Base-by-base conservation (phyloP, 2,113 vertebrate genomes). In the Romanogobio albipinnatus region DNA sequence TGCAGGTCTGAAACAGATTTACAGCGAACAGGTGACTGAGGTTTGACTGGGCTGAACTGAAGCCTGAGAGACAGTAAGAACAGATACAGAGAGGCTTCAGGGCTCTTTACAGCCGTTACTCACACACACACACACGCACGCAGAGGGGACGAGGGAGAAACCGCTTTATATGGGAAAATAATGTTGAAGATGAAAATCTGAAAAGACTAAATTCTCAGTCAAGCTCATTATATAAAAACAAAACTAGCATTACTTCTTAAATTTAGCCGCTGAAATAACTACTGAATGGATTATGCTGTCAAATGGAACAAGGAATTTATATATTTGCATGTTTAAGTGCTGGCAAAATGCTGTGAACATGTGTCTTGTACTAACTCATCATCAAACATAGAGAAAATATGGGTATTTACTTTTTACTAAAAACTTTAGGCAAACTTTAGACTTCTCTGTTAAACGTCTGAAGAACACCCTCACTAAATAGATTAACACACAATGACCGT, bases 1-100 rank as follows among this genome's bases (percentile, higher is more conserved):
- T 10, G 22, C 4, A n/a, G 33, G 33, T 76, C 36, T 22, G 29
- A 58, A 39, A 82, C 26, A 56, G 84, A 86, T 86, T 86, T 86
- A 86, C 85, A 51, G 58, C 9, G 1, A 68, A 71, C 79, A 86
- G 85, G 79, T 86, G 79, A 76, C 14, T 36, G 59, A 43, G 70
- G 53, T 24, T 62, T 62, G 47, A 39, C 19, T 22, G 73, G 61
- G 39, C 45, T 62, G 70, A 51, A 61, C 45, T 36, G 58, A n/a
- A 36, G 59, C 83, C 73, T 33, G 73, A 76, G n/a, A 64, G 49
- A 64, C 66, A 47, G 64, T 10, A 70, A 36, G 59, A 58, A 59
- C 68, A 74, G 49, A 71, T 39, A 29, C 49, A n/a, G 45, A 77
- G 80, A 56, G 45, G 66, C 45, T 36, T 47, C 53, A 39, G 49